These are phyloP conservation scores for Spheniscus mendiculus DNA, from an alignment of 2,113 vertebrate genomes.

Conservation along the genomic window DNA sequence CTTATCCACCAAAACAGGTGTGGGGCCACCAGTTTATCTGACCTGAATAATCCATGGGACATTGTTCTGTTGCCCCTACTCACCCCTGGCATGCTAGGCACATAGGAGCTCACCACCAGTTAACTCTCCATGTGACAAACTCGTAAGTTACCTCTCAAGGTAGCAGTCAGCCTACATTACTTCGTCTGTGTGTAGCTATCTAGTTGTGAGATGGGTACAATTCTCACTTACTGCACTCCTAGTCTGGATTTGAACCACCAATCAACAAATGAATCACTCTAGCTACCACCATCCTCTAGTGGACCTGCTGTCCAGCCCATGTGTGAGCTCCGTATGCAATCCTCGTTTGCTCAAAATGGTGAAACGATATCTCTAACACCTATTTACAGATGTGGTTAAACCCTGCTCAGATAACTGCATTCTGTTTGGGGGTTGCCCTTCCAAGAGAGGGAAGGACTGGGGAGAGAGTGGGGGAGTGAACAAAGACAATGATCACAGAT, in stretches of 20 bases:
- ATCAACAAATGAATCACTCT: neutral
- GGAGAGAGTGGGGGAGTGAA: neutral
- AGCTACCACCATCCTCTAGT: neutral
- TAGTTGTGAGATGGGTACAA: neutral
- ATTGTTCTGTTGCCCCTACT: neutral
- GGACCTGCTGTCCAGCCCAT: neutral
- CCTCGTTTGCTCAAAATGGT: neutral
- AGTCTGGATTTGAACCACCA: neutral
- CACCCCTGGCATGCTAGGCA: neutral
- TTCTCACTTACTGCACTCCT: neutral
- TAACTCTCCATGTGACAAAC: neutral
- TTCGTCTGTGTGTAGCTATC: neutral
- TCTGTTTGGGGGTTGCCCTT: neutral
- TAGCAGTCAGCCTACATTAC: neutral
- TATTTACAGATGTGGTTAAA: neutral
- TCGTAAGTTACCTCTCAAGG: neutral
- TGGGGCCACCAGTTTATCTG: neutral
- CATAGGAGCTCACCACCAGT: neutral
- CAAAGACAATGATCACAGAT: neutral
- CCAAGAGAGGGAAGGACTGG: neutral
- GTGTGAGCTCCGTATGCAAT: neutral
- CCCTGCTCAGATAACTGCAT: neutral
- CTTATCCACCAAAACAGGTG: neutral
- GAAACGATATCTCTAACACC: neutral
- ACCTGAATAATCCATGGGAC: neutral